A percentile compares a stretch with the other conserved stretches of the same genome.
phyloP scores from a whole-genome alignment of 2,888 invertebrate genomes.

The Leptinotarsa tumamoca region DNA sequence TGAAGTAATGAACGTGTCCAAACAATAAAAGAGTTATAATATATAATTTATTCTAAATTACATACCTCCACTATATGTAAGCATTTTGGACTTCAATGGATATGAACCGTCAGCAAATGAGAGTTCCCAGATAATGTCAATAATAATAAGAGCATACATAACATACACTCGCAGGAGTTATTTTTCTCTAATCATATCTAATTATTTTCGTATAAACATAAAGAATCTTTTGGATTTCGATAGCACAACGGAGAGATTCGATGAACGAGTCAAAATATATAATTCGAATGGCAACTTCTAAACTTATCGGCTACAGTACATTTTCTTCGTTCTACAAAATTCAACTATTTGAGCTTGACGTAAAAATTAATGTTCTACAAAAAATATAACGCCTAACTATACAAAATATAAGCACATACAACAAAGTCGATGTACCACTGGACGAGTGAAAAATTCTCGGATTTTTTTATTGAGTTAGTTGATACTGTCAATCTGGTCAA shows the following conservation, averaged over 20 bases:
- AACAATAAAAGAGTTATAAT: too few species aligned
- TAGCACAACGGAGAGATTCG: not conserved
- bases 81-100: too few species aligned
- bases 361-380: constrained; percentile 30
- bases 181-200: too few species aligned
- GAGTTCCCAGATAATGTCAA: too few species aligned
- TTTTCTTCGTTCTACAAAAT: constrained; percentile 15
- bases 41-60: too few species aligned
- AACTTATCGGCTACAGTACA: constrained; percentile 12
- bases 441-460: not conserved
- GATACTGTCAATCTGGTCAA: too few species aligned
- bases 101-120: too few species aligned
- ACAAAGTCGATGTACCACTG: constrained; percentile 19
- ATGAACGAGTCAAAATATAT: not conserved
- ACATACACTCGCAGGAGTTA: too few species aligned
- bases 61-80: too few species aligned
- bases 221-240: not conserved
- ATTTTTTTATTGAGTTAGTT: not conserved
- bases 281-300: constrained; percentile 21
- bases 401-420: constrained; percentile 30
- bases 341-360: constrained; percentile 33
- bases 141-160: too few species aligned
- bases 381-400: constrained; percentile 32
- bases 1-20: too few species aligned
- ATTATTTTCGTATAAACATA: not conserved